Conservation (phyloP, 2,888 invertebrate species). For the Brachyopa scutellaris region DNA sequence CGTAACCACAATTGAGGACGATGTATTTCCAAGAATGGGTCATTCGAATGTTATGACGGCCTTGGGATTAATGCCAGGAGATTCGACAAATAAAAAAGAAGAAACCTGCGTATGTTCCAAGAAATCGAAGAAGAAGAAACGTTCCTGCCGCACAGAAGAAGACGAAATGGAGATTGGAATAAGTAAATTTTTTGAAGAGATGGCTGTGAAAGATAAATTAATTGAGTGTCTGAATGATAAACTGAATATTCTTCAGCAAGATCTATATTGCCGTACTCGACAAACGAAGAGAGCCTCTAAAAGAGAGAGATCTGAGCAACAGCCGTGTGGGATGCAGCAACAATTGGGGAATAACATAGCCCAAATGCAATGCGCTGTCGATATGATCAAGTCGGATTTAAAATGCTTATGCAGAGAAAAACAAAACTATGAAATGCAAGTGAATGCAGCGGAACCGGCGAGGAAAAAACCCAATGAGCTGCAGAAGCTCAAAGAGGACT, state of each 20-base stretch:
- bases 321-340: slow-evolving; percentile 24
- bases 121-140: slow-evolving; percentile 17
- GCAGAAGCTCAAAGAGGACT: slow-evolving; percentile 79
- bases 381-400: slow-evolving; percentile 75
- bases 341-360: slow-evolving; percentile 75
- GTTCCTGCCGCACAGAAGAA: not conserved
- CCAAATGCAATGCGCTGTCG: slow-evolving; percentile 76
- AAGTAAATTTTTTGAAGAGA: slow-evolving; percentile 38
- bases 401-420: slow-evolving; percentile 63
- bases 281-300: not conserved
- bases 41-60: slow-evolving; percentile 23
- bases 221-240: slow-evolving; percentile 32
- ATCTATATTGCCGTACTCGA: not conserved
- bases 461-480: slow-evolving; percentile 75
- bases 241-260: slow-evolving; percentile 5
- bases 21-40: slow-evolving; percentile 66
- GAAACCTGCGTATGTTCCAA: slow-evolving; percentile 12
- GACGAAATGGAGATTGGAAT: not conserved
- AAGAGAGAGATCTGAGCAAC: not conserved
- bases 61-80: slow-evolving; percentile 9
- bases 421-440: slow-evolving; percentile 17
- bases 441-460: not conserved
- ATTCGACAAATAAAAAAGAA: not conserved
- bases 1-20: slow-evolving; percentile 79
- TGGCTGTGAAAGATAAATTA: slow-evolving; percentile 41